phyloP scores from a whole-genome alignment of 37 sponge, comb jelly and placozoan species.

The Theonella swinhoei region DNA sequence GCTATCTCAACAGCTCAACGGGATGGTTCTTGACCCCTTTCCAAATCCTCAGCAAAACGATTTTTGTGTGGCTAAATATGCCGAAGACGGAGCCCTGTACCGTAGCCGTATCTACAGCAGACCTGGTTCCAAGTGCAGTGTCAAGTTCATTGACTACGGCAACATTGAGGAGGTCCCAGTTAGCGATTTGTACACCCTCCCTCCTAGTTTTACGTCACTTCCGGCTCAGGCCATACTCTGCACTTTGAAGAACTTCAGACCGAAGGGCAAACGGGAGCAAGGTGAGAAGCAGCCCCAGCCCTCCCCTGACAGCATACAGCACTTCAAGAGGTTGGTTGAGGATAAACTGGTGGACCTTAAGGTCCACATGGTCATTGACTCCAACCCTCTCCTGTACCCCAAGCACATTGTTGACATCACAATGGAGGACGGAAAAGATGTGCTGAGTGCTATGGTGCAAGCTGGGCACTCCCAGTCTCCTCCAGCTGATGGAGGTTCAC shows the following conservation, averaged over 20 bases:
- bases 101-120: background rate
- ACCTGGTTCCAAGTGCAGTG: background rate
- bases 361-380: background rate
- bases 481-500: background rate
- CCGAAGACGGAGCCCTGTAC: constrained; percentile 65
- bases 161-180: constrained; percentile 28
- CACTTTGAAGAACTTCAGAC: too few relatives aligned
- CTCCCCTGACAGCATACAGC: background rate
- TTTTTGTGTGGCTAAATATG: constrained; percentile 66
- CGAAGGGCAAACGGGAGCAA: too few relatives aligned
- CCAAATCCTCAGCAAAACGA: background rate
- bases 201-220: background rate
- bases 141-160: constrained; percentile 69
- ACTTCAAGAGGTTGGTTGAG: background rate
- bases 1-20: constrained; percentile 4
- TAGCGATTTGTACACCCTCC: background rate
- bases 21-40: background rate
- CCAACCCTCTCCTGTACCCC: background rate
- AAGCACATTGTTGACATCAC: too few relatives aligned
- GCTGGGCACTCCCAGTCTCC: background rate
- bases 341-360: background rate
- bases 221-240: constrained; percentile 33
- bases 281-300: too few relatives aligned
- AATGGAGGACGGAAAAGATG: background rate
- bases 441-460: background rate